These are phyloP conservation scores for Ctenicera cuprea DNA, from an alignment of 2,888 invertebrate species.

Conservation along the genomic window DNA sequence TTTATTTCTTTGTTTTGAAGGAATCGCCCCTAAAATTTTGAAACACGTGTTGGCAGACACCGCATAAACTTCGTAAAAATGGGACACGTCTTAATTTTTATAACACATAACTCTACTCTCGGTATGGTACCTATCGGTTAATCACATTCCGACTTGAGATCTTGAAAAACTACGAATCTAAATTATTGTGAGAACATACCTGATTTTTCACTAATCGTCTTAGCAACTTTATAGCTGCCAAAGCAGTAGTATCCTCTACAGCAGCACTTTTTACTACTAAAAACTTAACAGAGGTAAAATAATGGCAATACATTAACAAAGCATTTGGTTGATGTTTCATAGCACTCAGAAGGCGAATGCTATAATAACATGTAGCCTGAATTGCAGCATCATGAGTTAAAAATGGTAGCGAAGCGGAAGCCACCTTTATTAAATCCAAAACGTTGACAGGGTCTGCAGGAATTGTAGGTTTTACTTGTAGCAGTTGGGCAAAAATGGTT, in stretches of 20 bases:
- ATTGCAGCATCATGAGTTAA: not conserved
- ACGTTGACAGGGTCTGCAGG: not conserved
- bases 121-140: too few relatives aligned
- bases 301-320: not conserved
- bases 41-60: too few relatives aligned
- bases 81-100: too few relatives aligned
- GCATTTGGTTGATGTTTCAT: not conserved
- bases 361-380: conserved; percentile 10
- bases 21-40: too few relatives aligned
- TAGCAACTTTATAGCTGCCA: conserved; percentile 15
- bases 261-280: not conserved
- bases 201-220: not conserved
- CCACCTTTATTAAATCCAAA: not conserved
- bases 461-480: not conserved
- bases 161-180: too few relatives aligned
- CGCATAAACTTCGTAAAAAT: too few relatives aligned
- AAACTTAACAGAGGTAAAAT: not conserved
- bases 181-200: conserved; percentile 2
- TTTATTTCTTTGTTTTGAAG: too few relatives aligned
- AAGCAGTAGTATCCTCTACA: not conserved
- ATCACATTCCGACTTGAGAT: too few relatives aligned
- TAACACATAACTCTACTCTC: too few relatives aligned
- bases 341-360: not conserved
- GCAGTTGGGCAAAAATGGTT: not conserved
- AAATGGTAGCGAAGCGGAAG: conserved; percentile 8